These are phyloP conservation scores for Craniophora ligustri DNA, from an alignment of 2,888 invertebrate species.

Conservation along the genomic window DNA sequence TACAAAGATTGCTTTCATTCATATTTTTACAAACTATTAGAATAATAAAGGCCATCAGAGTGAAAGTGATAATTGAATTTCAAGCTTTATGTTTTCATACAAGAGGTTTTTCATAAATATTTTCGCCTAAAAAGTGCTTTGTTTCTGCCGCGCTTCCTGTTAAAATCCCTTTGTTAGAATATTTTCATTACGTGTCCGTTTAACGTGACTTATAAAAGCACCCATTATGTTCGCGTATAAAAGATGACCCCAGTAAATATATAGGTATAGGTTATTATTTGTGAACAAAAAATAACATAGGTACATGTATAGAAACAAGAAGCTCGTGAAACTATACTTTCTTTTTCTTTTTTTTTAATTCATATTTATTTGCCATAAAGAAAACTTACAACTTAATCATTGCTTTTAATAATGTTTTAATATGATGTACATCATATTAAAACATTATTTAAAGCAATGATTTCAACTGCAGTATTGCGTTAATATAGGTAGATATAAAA, in stretches of 20 bases:
- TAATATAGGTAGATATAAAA: too few relatives aligned
- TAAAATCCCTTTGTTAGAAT: conserved; percentile 23
- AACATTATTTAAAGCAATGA: too few relatives aligned
- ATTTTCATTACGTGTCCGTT: conserved; percentile 27
- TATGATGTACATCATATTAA: too few relatives aligned
- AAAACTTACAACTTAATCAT: too few relatives aligned
- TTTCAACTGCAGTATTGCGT: too few relatives aligned
- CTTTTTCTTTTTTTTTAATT: too few relatives aligned
- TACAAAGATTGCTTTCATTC: not conserved
- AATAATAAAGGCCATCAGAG: conserved; percentile 14
- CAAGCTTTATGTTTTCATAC: not conserved
- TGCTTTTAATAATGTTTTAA: too few relatives aligned
- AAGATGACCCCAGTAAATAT: not conserved
- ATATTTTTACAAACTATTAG: not conserved
- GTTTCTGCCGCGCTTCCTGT: conserved; percentile 22
- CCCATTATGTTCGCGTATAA: conserved; percentile 9
- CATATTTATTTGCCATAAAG: too few relatives aligned
- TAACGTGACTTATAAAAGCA: conserved; percentile 4
- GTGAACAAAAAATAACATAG: too few relatives aligned
- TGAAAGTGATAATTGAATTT: conserved; percentile 9
- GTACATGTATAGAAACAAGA: too few relatives aligned
- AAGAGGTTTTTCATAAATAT: conserved; percentile 16
- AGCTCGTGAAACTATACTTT: too few relatives aligned
- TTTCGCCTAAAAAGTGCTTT: conserved; percentile 17
- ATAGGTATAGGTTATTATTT: too few relatives aligned